Evolutionary conservation across 2,888 invertebrate genomes (phyloP).

Genomic region (Lycia hirtaria): DNA sequence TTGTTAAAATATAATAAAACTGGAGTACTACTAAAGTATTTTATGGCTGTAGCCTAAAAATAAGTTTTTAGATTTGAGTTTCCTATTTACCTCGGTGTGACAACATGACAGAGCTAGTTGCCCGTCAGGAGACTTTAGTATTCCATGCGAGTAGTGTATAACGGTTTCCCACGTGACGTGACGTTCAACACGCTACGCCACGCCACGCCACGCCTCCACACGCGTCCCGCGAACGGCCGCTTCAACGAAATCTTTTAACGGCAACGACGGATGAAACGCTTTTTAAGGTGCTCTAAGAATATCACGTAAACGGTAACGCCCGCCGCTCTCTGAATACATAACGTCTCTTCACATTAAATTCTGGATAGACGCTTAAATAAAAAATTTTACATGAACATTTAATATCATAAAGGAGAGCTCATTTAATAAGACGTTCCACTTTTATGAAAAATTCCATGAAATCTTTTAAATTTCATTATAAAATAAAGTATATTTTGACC

Average conservation of each 20-base stretch:
- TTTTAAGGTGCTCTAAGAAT: not conserved
- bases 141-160: slow-evolving; percentile 1
- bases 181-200: slow-evolving; percentile 1
- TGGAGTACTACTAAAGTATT: not conserved
- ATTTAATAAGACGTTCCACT: not conserved
- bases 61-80: not conserved
- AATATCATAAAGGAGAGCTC: not conserved
- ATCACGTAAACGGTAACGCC: not conserved
- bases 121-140: not conserved
- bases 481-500: not conserved
- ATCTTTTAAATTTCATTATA: not conserved
- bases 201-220: not conserved
- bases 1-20: too few species aligned
- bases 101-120: not conserved
- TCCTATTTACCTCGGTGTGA: not conserved
- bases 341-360: not conserved
- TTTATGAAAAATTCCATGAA: slow-evolving; percentile 9
- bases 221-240: not conserved
- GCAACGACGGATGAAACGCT: not conserved
- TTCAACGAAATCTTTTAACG: slow-evolving; percentile 4
- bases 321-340: slow-evolving; percentile 2
- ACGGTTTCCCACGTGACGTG: not conserved
- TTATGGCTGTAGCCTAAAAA: not conserved
- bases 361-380: not conserved
- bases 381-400: slow-evolving; percentile 4